phyloP scores from a whole-genome alignment of 2,113 vertebrate genomes.

The Amphiprion percula region DNA sequence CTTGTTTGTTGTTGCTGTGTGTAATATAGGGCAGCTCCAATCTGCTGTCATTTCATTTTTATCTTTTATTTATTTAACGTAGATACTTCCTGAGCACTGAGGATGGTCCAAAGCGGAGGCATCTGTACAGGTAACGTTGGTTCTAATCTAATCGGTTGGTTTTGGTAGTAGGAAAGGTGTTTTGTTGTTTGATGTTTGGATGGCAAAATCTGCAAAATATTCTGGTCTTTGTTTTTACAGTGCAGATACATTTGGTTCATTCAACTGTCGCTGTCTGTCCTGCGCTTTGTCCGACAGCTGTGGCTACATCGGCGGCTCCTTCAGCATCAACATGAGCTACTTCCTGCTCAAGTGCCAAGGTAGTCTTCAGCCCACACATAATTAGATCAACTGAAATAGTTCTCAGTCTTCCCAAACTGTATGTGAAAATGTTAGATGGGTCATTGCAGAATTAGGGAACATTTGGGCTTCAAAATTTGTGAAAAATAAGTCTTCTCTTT shows the following conservation, averaged over 20 bases:
- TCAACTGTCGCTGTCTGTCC: slow-evolving; percentile 94
- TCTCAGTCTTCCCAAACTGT: too few species aligned
- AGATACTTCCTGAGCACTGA: slow-evolving; percentile 98
- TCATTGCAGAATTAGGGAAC: too few species aligned
- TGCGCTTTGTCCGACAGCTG: slow-evolving; percentile 91
- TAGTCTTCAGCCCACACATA: slow-evolving; percentile 52
- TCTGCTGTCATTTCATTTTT: neutral
- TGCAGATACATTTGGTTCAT: slow-evolving; percentile 91
- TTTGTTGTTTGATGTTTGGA: neutral
- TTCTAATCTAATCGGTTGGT: neutral
- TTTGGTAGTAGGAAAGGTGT: neutral
- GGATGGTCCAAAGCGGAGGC: slow-evolving; percentile 90
- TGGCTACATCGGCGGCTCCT: slow-evolving; percentile 90
- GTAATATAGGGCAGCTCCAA: neutral
- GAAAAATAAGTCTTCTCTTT: too few species aligned
- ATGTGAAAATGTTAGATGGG: too few species aligned
- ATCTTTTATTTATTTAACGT: neutral
- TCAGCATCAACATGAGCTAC: slow-evolving; percentile 89
- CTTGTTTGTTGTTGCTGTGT: neutral
- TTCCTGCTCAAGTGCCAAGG: slow-evolving; percentile 94
- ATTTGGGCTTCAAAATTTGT: too few species aligned
- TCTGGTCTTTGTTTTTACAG: slow-evolving; percentile 71
- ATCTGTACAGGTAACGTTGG: slow-evolving; percentile 91
- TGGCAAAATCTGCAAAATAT: neutral
- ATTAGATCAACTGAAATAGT: too few species aligned